These are phyloP conservation scores for Epirrita christyi DNA, from an alignment of 2,888 invertebrate species.

Conservation along the genomic window DNA sequence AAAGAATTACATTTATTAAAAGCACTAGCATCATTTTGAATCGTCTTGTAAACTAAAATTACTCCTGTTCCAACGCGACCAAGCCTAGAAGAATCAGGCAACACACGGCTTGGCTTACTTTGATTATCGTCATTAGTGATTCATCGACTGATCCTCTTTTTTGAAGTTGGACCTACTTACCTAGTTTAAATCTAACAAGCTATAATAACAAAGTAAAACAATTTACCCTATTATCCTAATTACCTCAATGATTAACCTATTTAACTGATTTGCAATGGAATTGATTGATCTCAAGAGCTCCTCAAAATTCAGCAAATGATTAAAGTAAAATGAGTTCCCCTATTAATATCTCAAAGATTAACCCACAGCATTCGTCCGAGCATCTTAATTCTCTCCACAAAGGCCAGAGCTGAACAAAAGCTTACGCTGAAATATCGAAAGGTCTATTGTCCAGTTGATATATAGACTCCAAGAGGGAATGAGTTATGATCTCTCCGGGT, in stretches of 20 bases:
- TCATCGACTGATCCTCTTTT: no score
- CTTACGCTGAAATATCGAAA: constrained; percentile 54
- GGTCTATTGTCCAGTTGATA: constrained; percentile 59
- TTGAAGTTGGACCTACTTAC: no score
- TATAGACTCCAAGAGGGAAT: constrained; percentile 46
- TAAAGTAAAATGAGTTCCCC: constrained; percentile 1
- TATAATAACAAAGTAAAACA: no score
- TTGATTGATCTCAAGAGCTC: neutral
- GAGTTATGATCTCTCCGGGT: constrained; percentile 30
- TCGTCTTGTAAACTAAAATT: no score
- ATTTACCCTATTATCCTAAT: no score
- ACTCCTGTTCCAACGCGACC: no score
- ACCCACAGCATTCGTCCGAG: constrained; percentile 27
- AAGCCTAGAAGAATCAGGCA: no score
- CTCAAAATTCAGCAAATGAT: neutral
- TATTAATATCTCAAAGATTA: constrained; percentile 29
- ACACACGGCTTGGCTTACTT: no score
- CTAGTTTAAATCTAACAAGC: no score
- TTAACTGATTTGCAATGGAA: neutral
- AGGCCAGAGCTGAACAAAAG: constrained; percentile 52
- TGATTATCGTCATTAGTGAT: no score
- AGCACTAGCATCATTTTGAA: no score
- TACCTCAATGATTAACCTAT: neutral
- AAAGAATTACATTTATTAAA: no score
- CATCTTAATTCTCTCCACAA: constrained; percentile 55